These are phyloP conservation scores for Protonibea diacanthus DNA, from an alignment of 2,797 vertebrate species.

Conservation along the genomic window DNA sequence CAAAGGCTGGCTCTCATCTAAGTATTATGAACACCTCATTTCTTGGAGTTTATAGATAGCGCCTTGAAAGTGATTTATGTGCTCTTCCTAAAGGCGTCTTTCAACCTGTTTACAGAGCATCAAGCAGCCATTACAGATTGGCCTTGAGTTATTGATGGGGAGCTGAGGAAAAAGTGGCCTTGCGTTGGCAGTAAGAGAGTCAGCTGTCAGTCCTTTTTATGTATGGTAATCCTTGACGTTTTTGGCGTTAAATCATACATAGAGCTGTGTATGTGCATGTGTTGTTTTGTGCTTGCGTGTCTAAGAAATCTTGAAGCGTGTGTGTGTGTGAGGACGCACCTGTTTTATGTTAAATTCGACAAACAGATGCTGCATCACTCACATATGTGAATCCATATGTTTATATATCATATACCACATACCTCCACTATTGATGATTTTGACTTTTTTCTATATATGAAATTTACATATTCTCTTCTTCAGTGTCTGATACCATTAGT, in stretches of 20 bases:
- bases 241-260: slow-evolving; percentile 35
- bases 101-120: slow-evolving; percentile 67
- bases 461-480: too few species aligned
- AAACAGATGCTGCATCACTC: slow-evolving; percentile 42
- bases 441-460: too few species aligned
- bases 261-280: background rate
- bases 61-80: slow-evolving; percentile 66
- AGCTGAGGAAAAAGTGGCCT: slow-evolving; percentile 63
- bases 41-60: slow-evolving; percentile 46
- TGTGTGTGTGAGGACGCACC: slow-evolving; percentile 1
- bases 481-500: too few species aligned
- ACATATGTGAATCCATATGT: slow-evolving; percentile 10
- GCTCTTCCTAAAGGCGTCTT: slow-evolving; percentile 42
- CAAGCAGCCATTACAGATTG: slow-evolving; percentile 56
- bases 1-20: slow-evolving; percentile 47
- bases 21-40: slow-evolving; percentile 32
- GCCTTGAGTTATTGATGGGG: slow-evolving; percentile 72
- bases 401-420: too few species aligned
- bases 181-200: slow-evolving; percentile 45
- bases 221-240: slow-evolving; percentile 44
- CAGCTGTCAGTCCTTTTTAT: slow-evolving; percentile 48
- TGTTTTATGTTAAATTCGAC: slow-evolving; percentile 18
- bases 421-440: too few species aligned
- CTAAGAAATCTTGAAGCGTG: background rate
- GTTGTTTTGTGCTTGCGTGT: background rate